Percentiles rank a stretch among this genome's conserved stretches.
Evolutionary conservation across 2,797 vertebrate species (phyloP).

Genomic region (Cyclura pinguis): DNA sequence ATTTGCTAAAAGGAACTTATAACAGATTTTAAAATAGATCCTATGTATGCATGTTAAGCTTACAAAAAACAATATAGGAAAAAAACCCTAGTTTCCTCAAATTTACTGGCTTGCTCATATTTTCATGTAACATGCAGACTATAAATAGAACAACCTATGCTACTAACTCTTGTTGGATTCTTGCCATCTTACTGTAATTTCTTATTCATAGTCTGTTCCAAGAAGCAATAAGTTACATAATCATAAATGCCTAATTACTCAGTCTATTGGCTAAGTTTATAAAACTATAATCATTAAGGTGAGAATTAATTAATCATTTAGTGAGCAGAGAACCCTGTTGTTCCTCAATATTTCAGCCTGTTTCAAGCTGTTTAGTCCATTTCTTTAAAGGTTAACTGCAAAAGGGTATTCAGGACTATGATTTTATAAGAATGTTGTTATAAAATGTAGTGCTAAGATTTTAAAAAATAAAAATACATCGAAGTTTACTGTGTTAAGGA

Average conservation of each 20-base stretch:
- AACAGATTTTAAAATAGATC: neutral
- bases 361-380: neutral
- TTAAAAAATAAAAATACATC: neutral
- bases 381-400: neutral
- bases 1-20: neutral
- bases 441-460: neutral
- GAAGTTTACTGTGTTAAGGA: neutral
- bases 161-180: constrained; percentile 5
- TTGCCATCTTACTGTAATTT: neutral
- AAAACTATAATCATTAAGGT: neutral
- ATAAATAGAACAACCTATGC: neutral
- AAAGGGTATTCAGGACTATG: rapidly evolving
- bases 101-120: neutral
- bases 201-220: neutral
- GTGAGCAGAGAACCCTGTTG: neutral
- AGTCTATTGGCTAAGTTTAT: constrained; percentile 8
- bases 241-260: neutral
- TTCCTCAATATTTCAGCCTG: neutral
- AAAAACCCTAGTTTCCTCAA: neutral
- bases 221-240: neutral
- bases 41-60: neutral
- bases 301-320: constrained; percentile 35
- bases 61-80: neutral
- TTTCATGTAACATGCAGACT: neutral
- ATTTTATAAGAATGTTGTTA: neutral